phyloP scores from a whole-genome alignment of 1,140 invertebrate genomes.

The Calephelis nemesis region DNA sequence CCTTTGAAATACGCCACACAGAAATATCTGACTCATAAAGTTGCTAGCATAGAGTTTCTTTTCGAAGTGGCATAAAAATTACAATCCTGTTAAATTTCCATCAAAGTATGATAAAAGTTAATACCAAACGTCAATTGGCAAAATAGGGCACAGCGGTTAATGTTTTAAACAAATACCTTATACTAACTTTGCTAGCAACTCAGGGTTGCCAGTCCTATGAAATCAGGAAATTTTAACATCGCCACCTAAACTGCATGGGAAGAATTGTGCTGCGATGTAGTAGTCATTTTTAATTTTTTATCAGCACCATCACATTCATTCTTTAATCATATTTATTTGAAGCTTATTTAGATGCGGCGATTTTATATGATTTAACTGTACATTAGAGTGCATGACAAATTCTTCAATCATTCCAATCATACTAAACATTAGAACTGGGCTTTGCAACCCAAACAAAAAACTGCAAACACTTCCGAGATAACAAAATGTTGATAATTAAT shows the following conservation, averaged over 20 bases:
- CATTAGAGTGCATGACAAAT: constrained; percentile 26
- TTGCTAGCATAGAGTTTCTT: neutral
- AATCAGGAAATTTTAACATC: neutral
- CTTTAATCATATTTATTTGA: neutral
- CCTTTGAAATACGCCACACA: neutral
- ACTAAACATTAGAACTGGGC: constrained; percentile 35
- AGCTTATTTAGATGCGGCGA: neutral
- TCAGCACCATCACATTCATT: neutral
- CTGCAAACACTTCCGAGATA: constrained; percentile 58
- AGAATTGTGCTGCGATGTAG: neutral
- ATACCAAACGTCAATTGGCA: neutral
- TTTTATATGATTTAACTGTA: neutral
- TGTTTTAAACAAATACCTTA: neutral
- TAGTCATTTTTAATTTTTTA: neutral
- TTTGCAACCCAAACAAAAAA: constrained; percentile 52
- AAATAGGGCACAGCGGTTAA: neutral
- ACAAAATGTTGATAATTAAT: neutral
- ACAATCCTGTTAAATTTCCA: no score
- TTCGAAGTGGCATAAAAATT: no score
- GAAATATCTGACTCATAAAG: constrained; percentile 10
- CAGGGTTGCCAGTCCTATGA: constrained; percentile 51
- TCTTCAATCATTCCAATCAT: constrained; percentile 2
- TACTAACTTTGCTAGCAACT: constrained; percentile 52
- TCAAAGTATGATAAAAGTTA: neutral
- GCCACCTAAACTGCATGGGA: neutral